Base-by-base conservation (phyloP, 2,797 vertebrate species). In the Ambastaia sidthimunki region DNA sequence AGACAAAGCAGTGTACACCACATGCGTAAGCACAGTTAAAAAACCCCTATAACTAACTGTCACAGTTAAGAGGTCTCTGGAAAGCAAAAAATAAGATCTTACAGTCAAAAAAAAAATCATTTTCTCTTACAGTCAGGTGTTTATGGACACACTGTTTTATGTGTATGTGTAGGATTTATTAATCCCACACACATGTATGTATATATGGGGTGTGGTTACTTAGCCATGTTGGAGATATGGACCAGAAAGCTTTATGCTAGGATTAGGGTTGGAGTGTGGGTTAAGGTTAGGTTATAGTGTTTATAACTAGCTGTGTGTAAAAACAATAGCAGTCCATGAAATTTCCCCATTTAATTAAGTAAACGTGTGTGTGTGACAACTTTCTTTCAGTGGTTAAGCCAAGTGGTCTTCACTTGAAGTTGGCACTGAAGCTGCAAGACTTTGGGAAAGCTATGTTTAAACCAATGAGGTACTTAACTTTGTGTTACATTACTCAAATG, bases 361-460 rank as follows among this genome's bases (percentile, higher is more conserved):
- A 37, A 37, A 37, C 34, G 34, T 37, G 47, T 48, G 47, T 48
- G 47, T 48, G 4, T n/a, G n/a, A 15, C 0, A 2, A 6, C 12
- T 48, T 41, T 63, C 31, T 83, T 70, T 13, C 82, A 99, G 98
- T 99, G 19, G 97, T 99, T 86, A 99, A 99, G 85, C 98, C 97
- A 80, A 99, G 97, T 0, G 98, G 97, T 0, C 96, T 97, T 88
- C 97, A 99, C 89, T 91, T 99, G 88, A 99, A 99, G 86, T 89
- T 99, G 88, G 93, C 97, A 44, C 91, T 99, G 86, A 94, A 96
- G 77, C 94, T 98, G 90, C 90, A 92, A 0, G 95, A 99, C 89
- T 96, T 96, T 10, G 96, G 96, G 55, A 99, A 98, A 87, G 96
- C 95, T 87, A 98, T 99, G 97, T 99, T 97, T 89, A 99, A 99